These are phyloP conservation scores for Spheniscus mendiculus DNA, from an alignment of 2,113 vertebrate genomes.

Conservation along the genomic window DNA sequence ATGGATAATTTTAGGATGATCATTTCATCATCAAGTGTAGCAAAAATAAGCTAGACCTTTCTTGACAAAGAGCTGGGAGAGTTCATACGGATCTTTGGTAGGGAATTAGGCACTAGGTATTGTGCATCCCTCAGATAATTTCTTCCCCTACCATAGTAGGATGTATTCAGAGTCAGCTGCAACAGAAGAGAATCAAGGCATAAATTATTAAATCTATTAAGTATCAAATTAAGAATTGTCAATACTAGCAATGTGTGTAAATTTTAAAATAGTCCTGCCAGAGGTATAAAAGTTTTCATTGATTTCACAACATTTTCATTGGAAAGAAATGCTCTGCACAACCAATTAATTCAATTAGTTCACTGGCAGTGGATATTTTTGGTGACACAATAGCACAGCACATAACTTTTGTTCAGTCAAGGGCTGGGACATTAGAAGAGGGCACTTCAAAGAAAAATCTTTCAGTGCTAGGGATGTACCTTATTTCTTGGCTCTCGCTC, in stretches of 20 bases:
- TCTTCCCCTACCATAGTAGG: background rate
- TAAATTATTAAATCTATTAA: background rate
- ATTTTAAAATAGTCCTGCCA: background rate
- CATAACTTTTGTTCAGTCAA: background rate
- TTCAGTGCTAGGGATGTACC: background rate
- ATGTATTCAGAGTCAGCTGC: background rate
- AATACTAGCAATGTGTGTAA: background rate
- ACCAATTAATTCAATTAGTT: background rate
- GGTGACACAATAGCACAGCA: background rate
- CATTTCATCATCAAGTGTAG: background rate
- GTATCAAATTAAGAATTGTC: background rate
- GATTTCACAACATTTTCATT: background rate
- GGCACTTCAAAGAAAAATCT: background rate
- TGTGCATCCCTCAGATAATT: background rate
- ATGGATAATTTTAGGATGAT: background rate
- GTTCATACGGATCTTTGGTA: background rate
- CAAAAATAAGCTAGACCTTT: background rate
- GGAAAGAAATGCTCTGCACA: background rate
- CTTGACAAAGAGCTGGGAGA: background rate
- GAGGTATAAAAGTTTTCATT: background rate
- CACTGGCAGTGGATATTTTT: background rate
- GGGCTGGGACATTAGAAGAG: background rate
- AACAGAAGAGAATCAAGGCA: background rate
- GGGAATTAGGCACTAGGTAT: background rate
- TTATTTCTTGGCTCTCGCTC: background rate